These are phyloP conservation scores for Charanyca ferruginea DNA, from an alignment of 2,888 invertebrate species.

Conservation along the genomic window DNA sequence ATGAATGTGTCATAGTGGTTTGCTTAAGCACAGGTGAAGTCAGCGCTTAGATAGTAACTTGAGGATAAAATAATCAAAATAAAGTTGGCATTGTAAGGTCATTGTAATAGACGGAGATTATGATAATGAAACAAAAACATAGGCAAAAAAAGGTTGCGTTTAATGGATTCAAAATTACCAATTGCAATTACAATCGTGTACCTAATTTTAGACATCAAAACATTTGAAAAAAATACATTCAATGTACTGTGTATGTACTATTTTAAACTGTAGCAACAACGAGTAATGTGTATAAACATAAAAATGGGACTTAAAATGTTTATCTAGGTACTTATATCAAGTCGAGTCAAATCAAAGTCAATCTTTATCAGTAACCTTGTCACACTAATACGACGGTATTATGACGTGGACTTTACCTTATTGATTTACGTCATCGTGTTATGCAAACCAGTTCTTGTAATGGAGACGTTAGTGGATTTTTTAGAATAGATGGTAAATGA, in stretches of 20 bases:
- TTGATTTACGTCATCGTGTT: conserved; percentile 63
- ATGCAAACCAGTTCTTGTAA: conserved; percentile 56
- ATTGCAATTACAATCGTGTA: conserved; percentile 13
- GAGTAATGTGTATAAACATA: background rate
- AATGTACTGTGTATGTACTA: too few relatives aligned
- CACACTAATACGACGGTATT: conserved; percentile 55
- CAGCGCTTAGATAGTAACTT: conserved; percentile 68
- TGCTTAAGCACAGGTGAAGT: conserved; percentile 72
- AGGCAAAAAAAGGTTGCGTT: background rate
- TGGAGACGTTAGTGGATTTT: conserved; percentile 37
- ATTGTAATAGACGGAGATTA: conserved; percentile 40
- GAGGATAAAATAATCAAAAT: conserved; percentile 58
- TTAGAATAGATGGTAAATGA: conserved; percentile 29
- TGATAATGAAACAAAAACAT: conserved; percentile 22
- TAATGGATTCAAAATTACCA: conserved; percentile 15
- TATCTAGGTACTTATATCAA: conserved; percentile 55
- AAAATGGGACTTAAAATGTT: conserved; percentile 18
- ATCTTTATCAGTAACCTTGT: conserved; percentile 70
- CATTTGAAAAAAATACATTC: too few relatives aligned
- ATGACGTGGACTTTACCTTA: conserved; percentile 65
- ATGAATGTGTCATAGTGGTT: conserved; percentile 62
- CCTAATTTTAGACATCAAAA: conserved; percentile 5
- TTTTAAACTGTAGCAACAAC: background rate
- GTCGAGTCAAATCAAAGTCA: conserved; percentile 78
- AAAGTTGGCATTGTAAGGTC: conserved; percentile 46